Conservation (phyloP, 2,888 invertebrate genomes). For the Odiellus spinosus region DNA sequence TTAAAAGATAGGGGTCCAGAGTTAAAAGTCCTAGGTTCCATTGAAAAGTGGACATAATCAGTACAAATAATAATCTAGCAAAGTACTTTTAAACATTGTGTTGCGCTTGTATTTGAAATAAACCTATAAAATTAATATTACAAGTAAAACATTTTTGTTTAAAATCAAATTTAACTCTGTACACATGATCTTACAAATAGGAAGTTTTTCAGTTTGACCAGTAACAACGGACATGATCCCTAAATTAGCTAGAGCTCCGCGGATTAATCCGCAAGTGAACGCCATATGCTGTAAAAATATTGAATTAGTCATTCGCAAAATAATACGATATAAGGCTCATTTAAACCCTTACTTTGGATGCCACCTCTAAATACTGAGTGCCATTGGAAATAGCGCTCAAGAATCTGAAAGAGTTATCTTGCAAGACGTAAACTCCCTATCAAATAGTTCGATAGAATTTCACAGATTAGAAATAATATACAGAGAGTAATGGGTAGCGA, state of each 20-base stretch:
- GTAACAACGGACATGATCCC: conserved; percentile 87
- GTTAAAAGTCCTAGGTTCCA: too few relatives aligned
- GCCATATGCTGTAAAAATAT: conserved; percentile 54
- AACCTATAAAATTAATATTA: too few relatives aligned
- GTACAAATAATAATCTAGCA: too few relatives aligned
- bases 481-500: too few relatives aligned
- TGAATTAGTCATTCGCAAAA: not conserved
- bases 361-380: conserved; percentile 77
- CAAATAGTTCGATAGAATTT: conserved; percentile 1
- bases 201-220: conserved; percentile 82
- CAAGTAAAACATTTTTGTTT: too few relatives aligned
- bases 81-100: too few relatives aligned
- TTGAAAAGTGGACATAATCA: too few relatives aligned
- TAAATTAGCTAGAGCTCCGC: conserved; percentile 86
- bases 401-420: conserved; percentile 87
- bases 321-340: not conserved
- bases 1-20: too few relatives aligned
- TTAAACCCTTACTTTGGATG: conserved; percentile 54
- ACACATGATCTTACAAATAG: conserved; percentile 64
- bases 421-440: conserved; percentile 91
- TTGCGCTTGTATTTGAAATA: too few relatives aligned
- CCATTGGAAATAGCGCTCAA: conserved; percentile 71
- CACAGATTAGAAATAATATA: not conserved
- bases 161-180: too few relatives aligned
- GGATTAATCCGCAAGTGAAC: conserved; percentile 85